phyloP scores from a whole-genome alignment of 2,888 invertebrate species.

The Aethes cnicana region DNA sequence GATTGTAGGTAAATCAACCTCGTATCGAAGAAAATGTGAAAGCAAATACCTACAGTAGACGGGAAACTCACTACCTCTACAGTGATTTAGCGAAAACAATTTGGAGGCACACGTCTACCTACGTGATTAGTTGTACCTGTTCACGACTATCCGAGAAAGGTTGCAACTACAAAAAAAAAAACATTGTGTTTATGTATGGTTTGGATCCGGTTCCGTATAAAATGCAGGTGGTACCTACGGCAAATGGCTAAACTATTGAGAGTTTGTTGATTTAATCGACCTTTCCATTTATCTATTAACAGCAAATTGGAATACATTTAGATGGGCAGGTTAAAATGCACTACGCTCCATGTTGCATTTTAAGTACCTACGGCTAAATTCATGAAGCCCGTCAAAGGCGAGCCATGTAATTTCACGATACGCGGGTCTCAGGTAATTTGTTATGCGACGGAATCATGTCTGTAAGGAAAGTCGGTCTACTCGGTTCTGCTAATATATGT shows the following conservation, averaged over 20 bases:
- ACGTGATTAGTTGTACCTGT: conserved; percentile 72
- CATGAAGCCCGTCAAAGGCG: conserved; percentile 4
- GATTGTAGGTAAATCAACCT: conserved; percentile 3
- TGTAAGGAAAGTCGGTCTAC: not conserved
- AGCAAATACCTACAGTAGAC: conserved; percentile 39
- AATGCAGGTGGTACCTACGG: conserved; percentile 14
- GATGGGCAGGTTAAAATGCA: not conserved
- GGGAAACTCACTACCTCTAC: conserved; percentile 36
- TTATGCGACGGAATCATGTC: conserved; percentile 5
- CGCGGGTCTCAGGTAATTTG: conserved; percentile 1
- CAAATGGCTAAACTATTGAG: no score
- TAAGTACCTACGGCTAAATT: conserved; percentile 4
- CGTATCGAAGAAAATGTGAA: conserved; percentile 38
- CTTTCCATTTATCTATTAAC: conserved; percentile 7
- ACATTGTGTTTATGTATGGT: conserved; percentile 51
- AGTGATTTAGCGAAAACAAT: conserved; percentile 46
- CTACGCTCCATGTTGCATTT: not conserved
- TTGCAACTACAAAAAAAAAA: conserved; percentile 80
- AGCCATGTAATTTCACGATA: conserved; percentile 8
- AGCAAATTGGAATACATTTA: not conserved
- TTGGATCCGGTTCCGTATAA: conserved; percentile 34
- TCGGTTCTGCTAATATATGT: conserved; percentile 3
- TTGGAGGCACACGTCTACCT: conserved; percentile 63
- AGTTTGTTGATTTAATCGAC: no score
- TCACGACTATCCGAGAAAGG: conserved; percentile 82